A percentile compares a stretch with the other conserved stretches of the same genome.
phyloP scores from a whole-genome alignment of 2,888 invertebrate species.

The Standfussiana lucernea region DNA sequence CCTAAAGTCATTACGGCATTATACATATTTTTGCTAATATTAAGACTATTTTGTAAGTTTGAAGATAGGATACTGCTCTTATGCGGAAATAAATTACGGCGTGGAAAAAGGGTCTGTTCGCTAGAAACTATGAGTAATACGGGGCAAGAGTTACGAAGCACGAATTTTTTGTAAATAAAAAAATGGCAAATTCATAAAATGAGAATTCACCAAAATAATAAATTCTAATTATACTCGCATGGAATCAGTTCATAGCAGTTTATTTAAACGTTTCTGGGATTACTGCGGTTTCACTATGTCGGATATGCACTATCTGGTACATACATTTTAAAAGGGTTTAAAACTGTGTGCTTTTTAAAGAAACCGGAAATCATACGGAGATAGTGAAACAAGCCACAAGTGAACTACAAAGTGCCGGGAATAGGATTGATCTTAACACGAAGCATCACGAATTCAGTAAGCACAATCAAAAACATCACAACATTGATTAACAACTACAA shows the following conservation, averaged over 20 bases:
- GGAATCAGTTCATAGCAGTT: neutral
- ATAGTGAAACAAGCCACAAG: conserved; percentile 23
- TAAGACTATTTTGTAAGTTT: neutral
- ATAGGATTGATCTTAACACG: conserved; percentile 6
- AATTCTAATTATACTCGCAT: conserved; percentile 2
- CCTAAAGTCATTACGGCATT: neutral
- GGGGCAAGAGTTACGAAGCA: neutral
- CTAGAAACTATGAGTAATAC: conserved; percentile 7
- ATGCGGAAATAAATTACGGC: neutral
- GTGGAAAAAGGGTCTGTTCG: conserved; percentile 5
- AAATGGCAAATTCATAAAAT: conserved; percentile 6
- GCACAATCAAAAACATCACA: conserved; percentile 41
- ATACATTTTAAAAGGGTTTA: neutral
- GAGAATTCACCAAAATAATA: neutral
- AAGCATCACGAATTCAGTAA: conserved; percentile 38
- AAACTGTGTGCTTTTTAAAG: neutral
- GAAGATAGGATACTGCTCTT: neutral
- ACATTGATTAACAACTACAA: conserved; percentile 28
- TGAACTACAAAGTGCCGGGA: conserved; percentile 25
- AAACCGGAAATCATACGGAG: neutral
- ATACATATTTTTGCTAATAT: neutral
- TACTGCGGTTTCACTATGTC: conserved; percentile 17
- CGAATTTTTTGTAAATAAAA: neutral
- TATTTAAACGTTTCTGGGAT: neutral
- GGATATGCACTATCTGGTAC: neutral